phyloP scores from a whole-genome alignment of 2,113 vertebrate genomes.

The Mola mola region DNA sequence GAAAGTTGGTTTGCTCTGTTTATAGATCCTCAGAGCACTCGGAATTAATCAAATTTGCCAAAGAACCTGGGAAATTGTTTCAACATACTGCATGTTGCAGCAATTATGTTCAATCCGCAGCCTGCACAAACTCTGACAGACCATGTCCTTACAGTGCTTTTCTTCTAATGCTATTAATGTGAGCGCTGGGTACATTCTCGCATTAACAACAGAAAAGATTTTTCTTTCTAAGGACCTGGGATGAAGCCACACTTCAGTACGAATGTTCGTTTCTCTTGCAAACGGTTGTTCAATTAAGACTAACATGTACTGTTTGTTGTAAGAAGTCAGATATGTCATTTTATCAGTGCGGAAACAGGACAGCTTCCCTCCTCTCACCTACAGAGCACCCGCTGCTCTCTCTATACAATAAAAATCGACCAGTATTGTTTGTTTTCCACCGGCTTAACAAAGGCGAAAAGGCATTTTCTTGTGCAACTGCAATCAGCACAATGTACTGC shows the following conservation, averaged over 20 bases:
- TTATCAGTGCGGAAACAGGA: background rate
- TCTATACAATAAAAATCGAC: constrained; percentile 23
- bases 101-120: constrained; percentile 45
- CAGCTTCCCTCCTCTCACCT: constrained; percentile 4
- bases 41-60: constrained; percentile 52
- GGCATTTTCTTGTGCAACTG: constrained; percentile 19
- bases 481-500: background rate
- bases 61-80: constrained; percentile 54
- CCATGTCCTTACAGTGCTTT: constrained; percentile 35
- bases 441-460: constrained; percentile 15
- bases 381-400: constrained; percentile 28
- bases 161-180: constrained; percentile 42
- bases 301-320: too few relatives aligned
- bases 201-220: too few relatives aligned
- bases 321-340: background rate
- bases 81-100: constrained; percentile 30
- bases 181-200: constrained; percentile 55
- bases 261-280: too few relatives aligned
- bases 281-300: too few relatives aligned
- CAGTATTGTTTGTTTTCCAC: constrained; percentile 26
- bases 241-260: too few relatives aligned
- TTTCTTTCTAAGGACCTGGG: too few relatives aligned
- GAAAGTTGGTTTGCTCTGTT: constrained; percentile 41
- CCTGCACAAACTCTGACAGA: constrained; percentile 34
- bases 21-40: constrained; percentile 5